These are phyloP conservation scores for Tetramorium bicarinatum DNA, from an alignment of 2,888 invertebrate genomes.

Conservation along the genomic window DNA sequence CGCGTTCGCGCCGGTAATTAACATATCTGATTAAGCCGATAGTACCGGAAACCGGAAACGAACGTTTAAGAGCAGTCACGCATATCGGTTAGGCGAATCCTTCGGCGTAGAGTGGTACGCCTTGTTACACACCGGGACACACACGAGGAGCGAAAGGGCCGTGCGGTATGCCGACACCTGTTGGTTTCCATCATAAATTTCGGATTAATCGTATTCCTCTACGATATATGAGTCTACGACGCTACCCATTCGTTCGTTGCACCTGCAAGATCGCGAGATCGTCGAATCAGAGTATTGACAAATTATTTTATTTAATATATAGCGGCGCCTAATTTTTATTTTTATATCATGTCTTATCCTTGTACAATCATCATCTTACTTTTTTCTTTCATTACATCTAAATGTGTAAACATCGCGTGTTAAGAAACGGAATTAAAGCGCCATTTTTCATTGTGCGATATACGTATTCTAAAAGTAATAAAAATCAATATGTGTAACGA, in stretches of 20 bases:
- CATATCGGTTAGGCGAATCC: constrained; percentile 77
- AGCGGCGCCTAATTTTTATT: not conserved
- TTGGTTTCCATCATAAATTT: constrained; percentile 84
- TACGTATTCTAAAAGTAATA: not conserved
- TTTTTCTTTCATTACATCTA: not conserved
- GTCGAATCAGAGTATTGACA: constrained; percentile 31
- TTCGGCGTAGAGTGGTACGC: constrained; percentile 82
- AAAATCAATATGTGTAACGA: no score
- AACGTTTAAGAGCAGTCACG: constrained; percentile 82
- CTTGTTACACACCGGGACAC: constrained; percentile 79
- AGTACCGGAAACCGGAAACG: constrained; percentile 78
- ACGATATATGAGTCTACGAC: constrained; percentile 38
- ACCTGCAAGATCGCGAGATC: constrained; percentile 39
- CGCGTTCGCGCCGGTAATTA: constrained; percentile 59
- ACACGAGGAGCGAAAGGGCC: constrained; percentile 75
- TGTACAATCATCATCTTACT: not conserved
- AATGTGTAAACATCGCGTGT: not conserved
- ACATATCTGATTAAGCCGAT: constrained; percentile 75
- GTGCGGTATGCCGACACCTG: constrained; percentile 74
- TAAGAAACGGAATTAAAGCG: not conserved
- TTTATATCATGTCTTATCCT: not conserved
- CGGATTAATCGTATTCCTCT: constrained; percentile 74
- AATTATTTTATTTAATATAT: constrained; percentile 32
- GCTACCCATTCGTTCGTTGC: constrained; percentile 55
- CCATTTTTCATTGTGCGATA: not conserved